Evolutionary conservation across 2,888 invertebrate genomes (phyloP).

Genomic region (Troides oblongomaculatus): DNA sequence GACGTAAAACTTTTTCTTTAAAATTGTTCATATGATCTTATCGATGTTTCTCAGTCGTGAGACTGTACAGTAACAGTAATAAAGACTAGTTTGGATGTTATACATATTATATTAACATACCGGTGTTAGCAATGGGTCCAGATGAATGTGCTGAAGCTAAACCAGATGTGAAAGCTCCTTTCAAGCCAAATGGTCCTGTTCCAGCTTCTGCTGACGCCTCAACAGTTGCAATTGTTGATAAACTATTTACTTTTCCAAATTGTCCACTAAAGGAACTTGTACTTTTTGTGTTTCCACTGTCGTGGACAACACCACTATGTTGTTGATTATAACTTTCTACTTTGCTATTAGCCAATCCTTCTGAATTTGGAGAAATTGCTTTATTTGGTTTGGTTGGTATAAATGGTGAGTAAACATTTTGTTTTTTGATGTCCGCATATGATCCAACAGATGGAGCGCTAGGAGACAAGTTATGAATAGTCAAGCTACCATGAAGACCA

Average conservation of each 20-base stretch:
- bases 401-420: constrained; percentile 30
- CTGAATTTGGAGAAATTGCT: constrained; percentile 44
- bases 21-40: too few species aligned
- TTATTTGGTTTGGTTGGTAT: constrained; percentile 43
- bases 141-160: constrained; percentile 61
- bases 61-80: too few species aligned
- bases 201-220: constrained; percentile 52
- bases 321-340: constrained; percentile 28
- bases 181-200: constrained; percentile 37
- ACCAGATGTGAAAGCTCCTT: constrained; percentile 59
- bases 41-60: too few species aligned
- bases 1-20: too few species aligned
- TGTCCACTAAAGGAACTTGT: constrained; percentile 31
- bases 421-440: constrained; percentile 29
- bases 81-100: too few species aligned
- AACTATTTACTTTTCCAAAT: constrained; percentile 34
- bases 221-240: constrained; percentile 44
- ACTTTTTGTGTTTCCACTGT: constrained; percentile 7
- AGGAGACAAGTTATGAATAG: constrained; percentile 24
- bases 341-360: constrained; percentile 37
- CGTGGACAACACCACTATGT: constrained; percentile 35
- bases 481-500: background rate
- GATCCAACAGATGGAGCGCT: constrained; percentile 23
- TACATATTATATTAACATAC: constrained; percentile 38
- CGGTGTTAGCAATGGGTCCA: constrained; percentile 62